Base-by-base conservation (phyloP, 1,140 invertebrate genomes). In the Musca domestica region DNA sequence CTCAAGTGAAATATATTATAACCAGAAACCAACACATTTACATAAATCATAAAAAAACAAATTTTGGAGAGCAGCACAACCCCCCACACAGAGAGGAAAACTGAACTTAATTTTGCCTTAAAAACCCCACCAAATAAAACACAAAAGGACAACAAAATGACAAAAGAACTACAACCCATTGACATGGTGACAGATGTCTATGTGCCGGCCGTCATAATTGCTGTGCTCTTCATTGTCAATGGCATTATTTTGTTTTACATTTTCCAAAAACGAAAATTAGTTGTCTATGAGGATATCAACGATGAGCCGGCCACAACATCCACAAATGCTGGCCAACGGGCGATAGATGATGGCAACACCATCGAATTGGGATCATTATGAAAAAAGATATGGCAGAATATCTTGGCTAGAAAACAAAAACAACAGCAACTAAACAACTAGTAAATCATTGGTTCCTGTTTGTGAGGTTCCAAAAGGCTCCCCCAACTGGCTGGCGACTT, bases 141-240 rank as follows among this genome's bases (percentile, higher is more conserved):
- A 48, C 10, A 64, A 64, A 48, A 25, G 17, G 15, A 14, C 17
- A 23, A 48, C 19, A 48, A 47, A 64, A 64, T 64, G 41, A 12
- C 23, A 6, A 52, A 27, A 54, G n/a, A 52, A 14, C 7, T 34
- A 1, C 23, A 73, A 58, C 70, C 66, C 46, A 64, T 78, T n/a
- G 69, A 78, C 41, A 12, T 78, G 0, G 41, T 71, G 19, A 64
- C 74, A 25, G 76, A 78, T 22, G 75, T 78, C 34, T 54, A 78
- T 6, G 70, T 75, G 34, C 76, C 76, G 17, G 54, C 64, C 0
- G 17, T 72, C 0, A 72, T 78, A 1, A 48, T 78, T 7, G 25
- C 71, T 41, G 41, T 51, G 14, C 20, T 78, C 17, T 72, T 74
- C 49, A 51, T 75, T 19, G 41, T 75, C 25, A 78, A 78, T 23